Evolutionary conservation across 2,888 invertebrate species (phyloP).

Genomic region (Sinhomidia bicolor): DNA sequence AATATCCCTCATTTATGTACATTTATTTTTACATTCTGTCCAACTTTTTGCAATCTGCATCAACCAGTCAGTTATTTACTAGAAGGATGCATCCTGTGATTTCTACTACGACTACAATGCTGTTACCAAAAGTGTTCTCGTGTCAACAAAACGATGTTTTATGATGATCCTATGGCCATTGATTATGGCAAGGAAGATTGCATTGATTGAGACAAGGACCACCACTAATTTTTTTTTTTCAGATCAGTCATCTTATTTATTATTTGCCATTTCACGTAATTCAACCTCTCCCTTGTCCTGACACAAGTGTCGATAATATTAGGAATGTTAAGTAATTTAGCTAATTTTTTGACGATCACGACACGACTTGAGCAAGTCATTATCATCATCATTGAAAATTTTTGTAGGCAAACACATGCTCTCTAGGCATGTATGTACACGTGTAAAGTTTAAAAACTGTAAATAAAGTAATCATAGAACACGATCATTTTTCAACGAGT

Average conservation of each 20-base stretch:
- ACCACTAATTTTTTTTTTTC: background rate
- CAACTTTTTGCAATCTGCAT: too few species aligned
- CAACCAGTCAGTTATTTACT: too few species aligned
- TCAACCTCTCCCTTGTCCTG: background rate
- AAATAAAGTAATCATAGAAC: too few species aligned
- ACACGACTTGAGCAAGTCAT: background rate
- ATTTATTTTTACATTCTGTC: too few species aligned
- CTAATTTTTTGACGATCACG: background rate
- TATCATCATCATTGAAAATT: background rate
- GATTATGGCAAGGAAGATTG: background rate
- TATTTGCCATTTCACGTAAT: background rate
- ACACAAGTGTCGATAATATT: background rate
- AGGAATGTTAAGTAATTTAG: background rate
- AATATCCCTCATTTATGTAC: too few species aligned
- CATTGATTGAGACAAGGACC: background rate
- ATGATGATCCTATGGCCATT: background rate
- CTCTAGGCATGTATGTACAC: background rate
- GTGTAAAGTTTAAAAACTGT: too few species aligned
- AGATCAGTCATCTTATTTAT: background rate
- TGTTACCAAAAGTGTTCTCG: too few species aligned
- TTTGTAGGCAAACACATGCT: background rate
- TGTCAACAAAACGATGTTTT: background rate
- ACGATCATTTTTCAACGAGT: too few species aligned
- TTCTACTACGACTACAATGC: too few species aligned
- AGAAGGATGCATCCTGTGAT: too few species aligned